phyloP scores from a whole-genome alignment of 2,888 invertebrate genomes.

The Idaea aversata region DNA sequence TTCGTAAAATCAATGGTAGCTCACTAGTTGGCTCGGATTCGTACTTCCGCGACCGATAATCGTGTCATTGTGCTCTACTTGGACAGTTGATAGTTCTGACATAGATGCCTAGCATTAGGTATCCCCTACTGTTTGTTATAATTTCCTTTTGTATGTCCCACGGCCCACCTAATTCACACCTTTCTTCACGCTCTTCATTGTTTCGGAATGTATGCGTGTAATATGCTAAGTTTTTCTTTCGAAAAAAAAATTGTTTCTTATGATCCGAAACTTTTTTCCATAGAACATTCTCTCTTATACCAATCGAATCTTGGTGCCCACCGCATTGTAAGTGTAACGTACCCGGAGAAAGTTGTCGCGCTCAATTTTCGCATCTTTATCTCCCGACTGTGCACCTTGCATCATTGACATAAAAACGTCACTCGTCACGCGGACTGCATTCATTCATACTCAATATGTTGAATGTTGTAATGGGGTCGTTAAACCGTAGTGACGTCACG shows the following conservation, averaged over 20 bases:
- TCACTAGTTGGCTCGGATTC: conserved; percentile 65
- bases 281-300: no score
- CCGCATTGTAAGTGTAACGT: conserved; percentile 2
- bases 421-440: conserved; percentile 74
- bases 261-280: no score
- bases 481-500: conserved; percentile 77
- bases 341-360: conserved; percentile 16
- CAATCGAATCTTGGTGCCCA: no score
- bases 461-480: conserved; percentile 78
- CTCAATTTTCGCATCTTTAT: background rate
- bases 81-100: conserved; percentile 54
- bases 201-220: no score
- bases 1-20: conserved; percentile 74
- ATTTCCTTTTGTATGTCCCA: no score
- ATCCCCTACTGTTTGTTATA: background rate
- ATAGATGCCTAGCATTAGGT: conserved; percentile 48
- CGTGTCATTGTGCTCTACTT: conserved; percentile 68
- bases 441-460: conserved; percentile 74
- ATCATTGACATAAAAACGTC: conserved; percentile 64
- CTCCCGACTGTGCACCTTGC: conserved; percentile 41
- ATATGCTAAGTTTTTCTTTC: no score
- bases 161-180: no score
- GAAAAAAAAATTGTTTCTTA: no score
- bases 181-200: no score
- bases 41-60: conserved; percentile 57